A percentile compares a stretch with the other conserved stretches of the same genome.
Conservation (phyloP, 2,888 invertebrate genomes). For the Caenorhabditis parvicauda region DNA sequence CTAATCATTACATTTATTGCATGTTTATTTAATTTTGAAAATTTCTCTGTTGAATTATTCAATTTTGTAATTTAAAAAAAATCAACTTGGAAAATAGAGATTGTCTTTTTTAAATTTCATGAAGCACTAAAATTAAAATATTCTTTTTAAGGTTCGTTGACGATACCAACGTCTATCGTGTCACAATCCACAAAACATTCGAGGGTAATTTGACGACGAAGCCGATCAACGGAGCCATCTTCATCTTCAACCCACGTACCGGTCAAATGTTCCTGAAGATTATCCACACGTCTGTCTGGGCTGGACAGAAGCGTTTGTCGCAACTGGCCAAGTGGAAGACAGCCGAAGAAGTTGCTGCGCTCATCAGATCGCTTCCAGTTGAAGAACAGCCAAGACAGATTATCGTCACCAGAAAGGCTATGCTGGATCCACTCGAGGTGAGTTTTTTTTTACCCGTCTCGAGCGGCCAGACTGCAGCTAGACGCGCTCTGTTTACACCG, state of each 20-base stretch:
- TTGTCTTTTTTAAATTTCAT: too few relatives aligned
- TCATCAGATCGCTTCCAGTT: conserved; percentile 95
- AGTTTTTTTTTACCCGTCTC: too few relatives aligned
- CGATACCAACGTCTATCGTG: conserved; percentile 98
- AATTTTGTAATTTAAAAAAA: too few relatives aligned
- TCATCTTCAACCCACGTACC: conserved; percentile 98
- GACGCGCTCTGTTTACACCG: too few relatives aligned
- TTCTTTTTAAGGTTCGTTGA: conserved; percentile 81
- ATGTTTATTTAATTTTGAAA: too few relatives aligned
- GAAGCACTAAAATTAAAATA: not conserved
- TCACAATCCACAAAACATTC: conserved; percentile 99
- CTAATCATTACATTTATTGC: too few relatives aligned
- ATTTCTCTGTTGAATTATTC: too few relatives aligned
- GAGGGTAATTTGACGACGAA: conserved; percentile 98
- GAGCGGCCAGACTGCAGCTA: too few relatives aligned
- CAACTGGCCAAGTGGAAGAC: conserved; percentile 99
- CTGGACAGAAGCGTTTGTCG: conserved; percentile 97
- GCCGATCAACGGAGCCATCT: conserved; percentile 98
- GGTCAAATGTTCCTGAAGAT: conserved; percentile 96
- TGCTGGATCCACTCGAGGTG: conserved; percentile 96
- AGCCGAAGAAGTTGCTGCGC: conserved; percentile 98
- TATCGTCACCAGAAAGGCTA: conserved; percentile 97
- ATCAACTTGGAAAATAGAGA: too few relatives aligned
- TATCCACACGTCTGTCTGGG: conserved; percentile 99
- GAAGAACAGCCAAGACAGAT: conserved; percentile 99